These are phyloP conservation scores for Euproctis similis DNA, from an alignment of 2,888 invertebrate species.

Conservation along the genomic window DNA sequence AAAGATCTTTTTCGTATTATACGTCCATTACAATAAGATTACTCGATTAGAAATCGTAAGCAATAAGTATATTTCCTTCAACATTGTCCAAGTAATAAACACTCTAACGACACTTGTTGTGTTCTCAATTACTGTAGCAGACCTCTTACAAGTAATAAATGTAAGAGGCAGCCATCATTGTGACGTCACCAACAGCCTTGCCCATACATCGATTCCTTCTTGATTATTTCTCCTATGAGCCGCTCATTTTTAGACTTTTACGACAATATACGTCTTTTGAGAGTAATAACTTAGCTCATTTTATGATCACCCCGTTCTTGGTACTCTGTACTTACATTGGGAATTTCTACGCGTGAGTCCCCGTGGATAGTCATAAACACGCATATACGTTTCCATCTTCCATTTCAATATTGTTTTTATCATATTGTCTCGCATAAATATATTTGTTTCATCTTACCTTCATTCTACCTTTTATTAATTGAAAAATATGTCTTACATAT, in stretches of 20 bases:
- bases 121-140: conserved; percentile 22
- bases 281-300: conserved; percentile 73
- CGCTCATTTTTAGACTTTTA: conserved; percentile 62
- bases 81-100: conserved; percentile 31
- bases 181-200: conserved; percentile 11
- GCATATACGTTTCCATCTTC: conserved; percentile 60
- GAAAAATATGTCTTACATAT: conserved; percentile 21
- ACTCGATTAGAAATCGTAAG: no score
- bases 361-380: conserved; percentile 62
- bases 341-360: conserved; percentile 62
- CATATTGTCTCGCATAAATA: conserved; percentile 24
- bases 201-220: conserved; percentile 11
- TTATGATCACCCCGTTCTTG: conserved; percentile 69
- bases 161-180: conserved; percentile 14
- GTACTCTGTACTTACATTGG: conserved; percentile 51
- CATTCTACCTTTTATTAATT: conserved; percentile 26
- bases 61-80: no score
- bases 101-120: conserved; percentile 30
- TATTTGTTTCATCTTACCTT: conserved; percentile 21
- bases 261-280: conserved; percentile 67
- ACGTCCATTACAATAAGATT: no score
- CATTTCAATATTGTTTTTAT: conserved; percentile 54
- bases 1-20: no score
- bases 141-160: conserved; percentile 17
- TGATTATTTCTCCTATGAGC: conserved; percentile 70